These are phyloP conservation scores for Phortica variegata DNA, from an alignment of 1,140 invertebrate species.

Conservation along the genomic window DNA sequence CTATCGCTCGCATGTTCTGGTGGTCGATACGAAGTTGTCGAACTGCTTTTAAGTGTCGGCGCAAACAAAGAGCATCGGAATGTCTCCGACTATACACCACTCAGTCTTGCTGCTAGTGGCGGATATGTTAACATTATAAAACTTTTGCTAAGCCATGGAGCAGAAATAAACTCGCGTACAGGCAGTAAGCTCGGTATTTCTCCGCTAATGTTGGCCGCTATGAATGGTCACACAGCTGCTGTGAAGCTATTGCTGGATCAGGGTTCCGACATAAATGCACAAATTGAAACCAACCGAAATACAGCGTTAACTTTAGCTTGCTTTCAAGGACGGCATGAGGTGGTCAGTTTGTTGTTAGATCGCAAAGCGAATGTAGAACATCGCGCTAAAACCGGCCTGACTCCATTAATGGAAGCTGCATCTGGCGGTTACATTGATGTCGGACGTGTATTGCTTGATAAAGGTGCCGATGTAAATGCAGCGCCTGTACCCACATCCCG, in stretches of 20 bases:
- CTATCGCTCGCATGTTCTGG: conserved; percentile 96
- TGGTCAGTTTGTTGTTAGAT: conserved; percentile 93
- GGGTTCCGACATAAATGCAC: conserved; percentile 99
- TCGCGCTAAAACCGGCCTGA: conserved; percentile 97
- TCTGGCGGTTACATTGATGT: conserved; percentile 99
- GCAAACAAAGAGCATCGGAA: conserved; percentile 99
- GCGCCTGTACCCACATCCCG: conserved; percentile 95
- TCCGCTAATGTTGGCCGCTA: conserved; percentile 97
- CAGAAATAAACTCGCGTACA: conserved; percentile 98
- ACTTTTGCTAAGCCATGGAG: conserved; percentile 83
- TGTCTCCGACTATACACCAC: conserved; percentile 97
- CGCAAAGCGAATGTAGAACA: conserved; percentile 98
- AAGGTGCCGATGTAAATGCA: conserved; percentile 98
- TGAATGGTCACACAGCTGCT: conserved; percentile 97
- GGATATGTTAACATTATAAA: conserved; percentile 99
- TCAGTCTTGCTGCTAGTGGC: conserved; percentile 95
- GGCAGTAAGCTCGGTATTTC: conserved; percentile 97
- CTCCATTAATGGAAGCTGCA: conserved; percentile 98
- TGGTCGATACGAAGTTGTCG: conserved; percentile 95
- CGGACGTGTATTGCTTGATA: conserved; percentile 90
- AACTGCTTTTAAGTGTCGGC: conserved; percentile 81
- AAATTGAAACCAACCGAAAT: conserved; percentile 99
- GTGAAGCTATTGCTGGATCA: conserved; percentile 91
- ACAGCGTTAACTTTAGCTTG: conserved; percentile 98
- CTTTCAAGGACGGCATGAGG: conserved; percentile 98